Base-by-base conservation (phyloP, 2,888 invertebrate genomes). In the Synergus gifuensis region DNA sequence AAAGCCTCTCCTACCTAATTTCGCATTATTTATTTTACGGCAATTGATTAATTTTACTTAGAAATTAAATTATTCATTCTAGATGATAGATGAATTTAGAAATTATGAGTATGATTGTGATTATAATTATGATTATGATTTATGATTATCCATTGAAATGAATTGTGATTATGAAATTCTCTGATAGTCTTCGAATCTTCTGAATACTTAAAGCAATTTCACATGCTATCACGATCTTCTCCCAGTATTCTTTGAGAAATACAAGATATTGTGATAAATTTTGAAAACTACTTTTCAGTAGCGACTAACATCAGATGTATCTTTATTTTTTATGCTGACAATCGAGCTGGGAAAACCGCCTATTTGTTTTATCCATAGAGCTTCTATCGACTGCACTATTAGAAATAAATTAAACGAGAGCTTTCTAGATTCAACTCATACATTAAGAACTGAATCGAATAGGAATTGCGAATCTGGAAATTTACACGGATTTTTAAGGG, bases 211-310 rank as follows among this genome's bases (percentile, higher is more conserved):
- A 62, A 64, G 22, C 63, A 63, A 40, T 76, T 49, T 60, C 76
- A 78, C 79, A 79, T 80, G 80, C 49, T 44, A 46, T 78, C 77
- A 76, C 78, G 76, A 63, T 76, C 46, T 62, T 73, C 82, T 76
- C 69, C 79, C 76, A 77, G 66, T 77, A 54, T 73, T 73, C 54
- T 73, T 54, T 73, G 54, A 73, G n/a, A 36, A 73, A 73, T 54
- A 54, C 28, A 36, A 49, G 44, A 54, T 4, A 54, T 73, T 49
- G 36, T 49, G 54, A 54, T 54, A 54, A 73, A 9, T n/a, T 28
- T 54, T 28, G 2, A 73, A 73, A 73, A 54, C 69, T 49, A 69
- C 69, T 69, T 46, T 49, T 69, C 69, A 69, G 22, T 69, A 73
- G 54, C n/a, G 28, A 49, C 49, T 69, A 46, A 49, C 28, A 28